Evolutionary conservation across 2,888 invertebrate species (phyloP), one percentile per base, ranked within the genome.

Genomic region (Dendrolimus houi): DNA sequence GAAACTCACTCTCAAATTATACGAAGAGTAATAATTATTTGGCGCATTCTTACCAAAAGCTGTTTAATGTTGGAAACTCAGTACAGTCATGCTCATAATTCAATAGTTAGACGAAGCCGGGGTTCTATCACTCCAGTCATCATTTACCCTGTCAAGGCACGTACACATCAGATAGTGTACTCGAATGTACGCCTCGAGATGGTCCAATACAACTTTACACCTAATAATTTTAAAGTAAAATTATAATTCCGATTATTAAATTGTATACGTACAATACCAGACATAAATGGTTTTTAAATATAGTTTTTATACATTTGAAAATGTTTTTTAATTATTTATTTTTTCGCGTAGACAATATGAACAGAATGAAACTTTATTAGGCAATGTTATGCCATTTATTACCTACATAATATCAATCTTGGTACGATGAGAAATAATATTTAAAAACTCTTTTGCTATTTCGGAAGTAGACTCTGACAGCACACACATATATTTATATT

Each of bases 161-260:
- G 68, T 64, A 63, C 74, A 61, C 78, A 85, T 87, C 86, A 75
- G 87, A 86, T 87, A 78, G 57, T 65, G 60, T 58, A 56, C 61
- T 61, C 64, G 69, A 65, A 65, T 54, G 60, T 64, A 59, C 67
- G 71, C 74, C 74, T 63, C 69, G 61, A 67, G 81, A 79, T 69
- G 63, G 74, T 66, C 65, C 71, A 65, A 75, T 78, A 76, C 76
- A 77, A 76, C 72, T 82, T 85, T 82, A 76, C 86, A 87, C 87
- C 82, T 85, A 81, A 85, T 86, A 85, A 88, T 87, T 88, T 85
- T 73, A 71, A 75, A 66, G 70, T 72, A 76, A 82, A 87, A 86
- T 87, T 86, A 86, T 79, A 77, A 79, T 79, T 82, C 12, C 3
- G 7, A 47, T 47, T 47, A 47, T 47, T 47, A 47, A 47, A 47